Base-by-base conservation (phyloP, 1,140 invertebrate species). In the Diachasma alloeum region DNA sequence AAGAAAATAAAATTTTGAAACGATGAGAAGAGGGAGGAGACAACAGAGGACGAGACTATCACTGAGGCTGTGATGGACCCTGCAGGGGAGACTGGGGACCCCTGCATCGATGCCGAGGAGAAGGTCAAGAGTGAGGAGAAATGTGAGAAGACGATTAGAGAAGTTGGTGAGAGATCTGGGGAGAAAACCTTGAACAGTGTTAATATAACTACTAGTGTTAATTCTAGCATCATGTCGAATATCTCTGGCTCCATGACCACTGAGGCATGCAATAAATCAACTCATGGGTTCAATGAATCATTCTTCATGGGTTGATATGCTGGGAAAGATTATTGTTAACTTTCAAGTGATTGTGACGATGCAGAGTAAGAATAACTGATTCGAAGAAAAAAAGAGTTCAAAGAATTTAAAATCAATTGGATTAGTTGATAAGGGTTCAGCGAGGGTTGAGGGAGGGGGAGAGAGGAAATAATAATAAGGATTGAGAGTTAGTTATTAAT, bases 291-390 rank as follows among this genome's bases (percentile, higher is more conserved):
- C 87, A 31, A 81, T 84, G 68, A 87, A 83, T 10, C 88, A 84
- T 42, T 82, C 86, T 24, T 89, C 87, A 6, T 89, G 88, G 88
- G 81, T 90, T 2, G 88, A 90, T 48, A 88, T 89, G 85, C 81
- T 90, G 67, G 89, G 89, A 73, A 89, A 88, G 75, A 89, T 88
- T 53, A 88, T 90, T 48, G 75, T 81, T 6, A 88, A 87, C 80
- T 75, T 90, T 46, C 87, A 89, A 74, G 83, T 86, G 72, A 87
- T 87, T 56, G 87, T 90, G 78, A 85, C 88, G 81, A 84, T 90
- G 76, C 87, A 89, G 83, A 80, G 83, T 24, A 86, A 87, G 74
- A 87, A 83, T 79, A 83, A 84, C 79, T 79, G 22, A 63, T 66
- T 24, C 39, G 15, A 31, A 24, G 22, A n/a, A 19, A 63, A 63